These are phyloP conservation scores for Myotis findleyi DNA, from an alignment of 2,797 vertebrate species.

Conservation along the genomic window DNA sequence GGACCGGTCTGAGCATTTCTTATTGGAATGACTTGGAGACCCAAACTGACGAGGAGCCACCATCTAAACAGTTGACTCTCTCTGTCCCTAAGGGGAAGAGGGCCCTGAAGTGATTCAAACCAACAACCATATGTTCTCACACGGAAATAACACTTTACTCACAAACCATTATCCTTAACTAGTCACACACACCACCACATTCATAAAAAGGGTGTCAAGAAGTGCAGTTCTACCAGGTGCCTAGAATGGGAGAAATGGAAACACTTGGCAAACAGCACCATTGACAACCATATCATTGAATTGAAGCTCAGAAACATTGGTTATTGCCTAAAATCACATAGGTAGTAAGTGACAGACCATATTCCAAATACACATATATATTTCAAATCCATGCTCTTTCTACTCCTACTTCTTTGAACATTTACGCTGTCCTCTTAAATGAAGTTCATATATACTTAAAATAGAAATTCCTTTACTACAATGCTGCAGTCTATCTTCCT, in stretches of 20 bases:
- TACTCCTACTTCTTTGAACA: neutral
- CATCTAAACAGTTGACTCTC: neutral
- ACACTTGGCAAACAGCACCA: neutral
- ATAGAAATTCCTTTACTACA: neutral
- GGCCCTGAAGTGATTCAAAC: neutral
- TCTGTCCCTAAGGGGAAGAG: neutral
- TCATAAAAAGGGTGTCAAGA: neutral
- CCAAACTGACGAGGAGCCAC: neutral
- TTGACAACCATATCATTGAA: neutral
- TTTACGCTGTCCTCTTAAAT: neutral
- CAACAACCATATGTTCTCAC: neutral
- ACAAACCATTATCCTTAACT: neutral
- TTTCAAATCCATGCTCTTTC: neutral
- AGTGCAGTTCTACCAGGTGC: neutral
- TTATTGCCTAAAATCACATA: neutral
- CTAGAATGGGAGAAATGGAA: neutral
- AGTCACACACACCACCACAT: neutral
- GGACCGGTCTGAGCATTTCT: neutral
- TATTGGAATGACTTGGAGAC: neutral
- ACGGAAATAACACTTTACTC: neutral
- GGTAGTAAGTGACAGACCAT: neutral
- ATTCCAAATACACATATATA: neutral
- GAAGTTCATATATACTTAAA: neutral
- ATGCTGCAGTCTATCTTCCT: neutral
- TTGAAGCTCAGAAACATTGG: neutral